Percentiles rank a stretch among this genome's conserved stretches.
Conservation (phyloP, 2,888 invertebrate genomes). For the Bhutanitis thaidina region DNA sequence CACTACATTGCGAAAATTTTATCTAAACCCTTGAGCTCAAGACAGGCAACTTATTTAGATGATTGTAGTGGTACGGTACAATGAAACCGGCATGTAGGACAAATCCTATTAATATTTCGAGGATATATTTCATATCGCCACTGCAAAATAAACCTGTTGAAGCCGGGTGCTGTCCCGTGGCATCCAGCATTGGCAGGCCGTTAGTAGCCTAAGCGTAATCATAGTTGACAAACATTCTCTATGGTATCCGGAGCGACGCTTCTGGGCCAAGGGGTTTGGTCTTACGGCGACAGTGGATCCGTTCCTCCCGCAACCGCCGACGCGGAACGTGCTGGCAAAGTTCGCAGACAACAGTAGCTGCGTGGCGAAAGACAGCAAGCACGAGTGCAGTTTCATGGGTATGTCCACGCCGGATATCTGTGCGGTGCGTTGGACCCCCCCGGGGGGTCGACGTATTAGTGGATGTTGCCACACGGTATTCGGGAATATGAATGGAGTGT, state of each 20-base stretch:
- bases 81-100: too few species aligned
- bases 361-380: slow-evolving; percentile 78
- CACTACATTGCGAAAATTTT: too few species aligned
- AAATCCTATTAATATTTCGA: too few species aligned
- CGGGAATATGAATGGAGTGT: too few species aligned
- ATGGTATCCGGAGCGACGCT: background rate
- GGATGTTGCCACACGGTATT: too few species aligned
- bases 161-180: too few species aligned
- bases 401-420: slow-evolving; percentile 45
- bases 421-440: background rate
- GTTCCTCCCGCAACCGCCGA: slow-evolving; percentile 96
- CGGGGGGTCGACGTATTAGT: background rate
- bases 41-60: too few species aligned
- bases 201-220: background rate
- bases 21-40: too few species aligned
- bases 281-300: slow-evolving; percentile 98
- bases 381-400: slow-evolving; percentile 60
- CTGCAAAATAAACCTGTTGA: too few species aligned
- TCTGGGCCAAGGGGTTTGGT: slow-evolving; percentile 20
- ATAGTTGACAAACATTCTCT: background rate
- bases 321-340: slow-evolving; percentile 86
- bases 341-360: slow-evolving; percentile 82
- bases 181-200: too few species aligned
- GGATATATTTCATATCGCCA: too few species aligned
- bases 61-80: too few species aligned